These are phyloP conservation scores for Neelides folsomi DNA, from an alignment of 2,888 invertebrate genomes.

Conservation along the genomic window DNA sequence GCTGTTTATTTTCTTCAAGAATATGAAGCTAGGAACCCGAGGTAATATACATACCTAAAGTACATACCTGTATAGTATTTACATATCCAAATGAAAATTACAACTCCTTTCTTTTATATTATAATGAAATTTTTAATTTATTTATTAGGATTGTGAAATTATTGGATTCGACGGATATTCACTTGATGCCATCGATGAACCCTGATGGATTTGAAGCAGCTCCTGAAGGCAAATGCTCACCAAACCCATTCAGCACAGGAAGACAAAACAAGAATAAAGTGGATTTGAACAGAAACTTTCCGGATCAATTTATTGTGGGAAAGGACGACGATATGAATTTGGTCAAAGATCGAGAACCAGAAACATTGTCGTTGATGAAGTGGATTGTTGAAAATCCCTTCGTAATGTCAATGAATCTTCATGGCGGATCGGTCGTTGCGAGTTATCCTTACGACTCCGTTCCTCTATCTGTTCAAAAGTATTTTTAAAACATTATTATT, in stretches of 20 bases:
- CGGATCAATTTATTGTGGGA: constrained; percentile 62
- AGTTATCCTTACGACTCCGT: constrained; percentile 81
- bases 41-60: constrained; percentile 12
- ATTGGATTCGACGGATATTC: constrained; percentile 78
- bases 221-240: constrained; percentile 67
- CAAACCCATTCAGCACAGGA: constrained; percentile 52
- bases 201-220: constrained; percentile 89
- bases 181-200: constrained; percentile 92
- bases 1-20: constrained; percentile 63
- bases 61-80: neutral
- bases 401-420: constrained; percentile 83
- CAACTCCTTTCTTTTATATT: neutral
- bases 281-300: constrained; percentile 85
- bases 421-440: constrained; percentile 93
- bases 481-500: neutral
- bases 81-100: neutral
- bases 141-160: constrained; percentile 50
- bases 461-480: constrained; percentile 14
- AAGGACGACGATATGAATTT: constrained; percentile 32
- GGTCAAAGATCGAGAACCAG: constrained; percentile 57
- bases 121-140: neutral
- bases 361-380: constrained; percentile 73
- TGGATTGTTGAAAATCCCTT: constrained; percentile 81
- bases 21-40: constrained; percentile 16
- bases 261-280: constrained; percentile 65